phyloP scores from a whole-genome alignment of 2,797 vertebrate genomes.

The Smutsia temminckii region DNA sequence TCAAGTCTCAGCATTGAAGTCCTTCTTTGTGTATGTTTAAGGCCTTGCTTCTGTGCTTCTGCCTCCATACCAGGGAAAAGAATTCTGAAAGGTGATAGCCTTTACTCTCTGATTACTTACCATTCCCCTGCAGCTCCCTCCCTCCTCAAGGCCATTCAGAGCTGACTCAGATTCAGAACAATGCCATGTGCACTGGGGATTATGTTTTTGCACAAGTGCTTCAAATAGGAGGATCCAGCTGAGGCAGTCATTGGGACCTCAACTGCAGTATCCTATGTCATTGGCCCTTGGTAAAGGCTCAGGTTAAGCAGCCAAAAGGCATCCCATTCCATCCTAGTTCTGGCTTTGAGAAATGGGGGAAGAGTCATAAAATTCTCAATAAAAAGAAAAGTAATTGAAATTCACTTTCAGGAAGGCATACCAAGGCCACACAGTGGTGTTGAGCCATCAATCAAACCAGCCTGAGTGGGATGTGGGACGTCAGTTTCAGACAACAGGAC shows the following conservation, averaged over 20 bases:
- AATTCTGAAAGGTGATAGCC: not conserved
- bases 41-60: not conserved
- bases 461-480: not conserved
- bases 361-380: slow-evolving; percentile 19
- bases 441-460: slow-evolving; percentile 38
- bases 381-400: slow-evolving; percentile 53
- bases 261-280: not conserved
- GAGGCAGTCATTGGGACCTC: not conserved
- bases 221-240: not conserved
- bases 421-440: not conserved
- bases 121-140: not conserved
- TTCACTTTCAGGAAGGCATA: slow-evolving; percentile 38
- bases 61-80: not conserved
- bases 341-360: slow-evolving; percentile 34
- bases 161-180: slow-evolving; percentile 12
- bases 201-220: not conserved
- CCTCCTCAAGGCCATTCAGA: not conserved
- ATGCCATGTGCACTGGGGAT: not conserved
- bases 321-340: not conserved
- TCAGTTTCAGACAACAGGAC: not conserved
- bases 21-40: slow-evolving; percentile 50
- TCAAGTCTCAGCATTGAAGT: not conserved
- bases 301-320: not conserved
- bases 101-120: not conserved
- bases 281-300: not conserved